Conservation (phyloP, 1,140 invertebrate genomes). For the Schlechtendalia chinensis region DNA sequence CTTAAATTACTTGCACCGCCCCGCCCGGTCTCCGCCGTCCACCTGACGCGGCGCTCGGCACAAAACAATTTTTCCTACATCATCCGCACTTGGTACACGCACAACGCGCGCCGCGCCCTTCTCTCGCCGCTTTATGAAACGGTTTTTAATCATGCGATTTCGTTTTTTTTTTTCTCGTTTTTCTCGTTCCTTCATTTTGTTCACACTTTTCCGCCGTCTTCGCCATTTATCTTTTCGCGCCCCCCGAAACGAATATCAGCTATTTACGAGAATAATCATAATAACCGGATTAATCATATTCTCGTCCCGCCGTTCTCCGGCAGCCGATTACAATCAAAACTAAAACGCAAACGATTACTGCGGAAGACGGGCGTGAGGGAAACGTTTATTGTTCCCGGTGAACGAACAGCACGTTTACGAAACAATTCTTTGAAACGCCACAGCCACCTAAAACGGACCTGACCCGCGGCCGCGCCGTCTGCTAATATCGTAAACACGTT, state of each 20-base stretch:
- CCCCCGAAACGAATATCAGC: conserved; percentile 11
- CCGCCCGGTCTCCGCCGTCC: not conserved
- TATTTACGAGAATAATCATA: conserved; percentile 9
- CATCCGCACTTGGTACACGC: conserved; percentile 47
- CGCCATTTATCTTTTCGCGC: no score
- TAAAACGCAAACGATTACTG: not conserved
- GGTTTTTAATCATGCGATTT: conserved; percentile 49
- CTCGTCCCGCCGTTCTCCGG: no score
- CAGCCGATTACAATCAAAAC: not conserved
- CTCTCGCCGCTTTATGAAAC: conserved; percentile 48
- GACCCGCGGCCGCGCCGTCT: not conserved
- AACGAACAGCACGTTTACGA: not conserved
- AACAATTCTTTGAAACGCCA: not conserved
- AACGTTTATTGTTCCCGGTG: no score
- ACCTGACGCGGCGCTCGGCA: conserved; percentile 44
- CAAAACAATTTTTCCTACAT: conserved; percentile 50
- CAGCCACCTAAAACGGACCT: not conserved
- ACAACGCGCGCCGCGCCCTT: conserved; percentile 23
- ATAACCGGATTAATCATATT: conserved; percentile 25
- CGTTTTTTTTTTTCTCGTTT: conserved; percentile 6
- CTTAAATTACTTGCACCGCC: conserved; percentile 37
- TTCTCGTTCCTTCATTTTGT: conserved; percentile 25
- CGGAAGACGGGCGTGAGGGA: no score
- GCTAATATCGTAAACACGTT: not conserved
- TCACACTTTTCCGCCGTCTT: conserved; percentile 3